Evolutionary conservation across 1,140 invertebrate species (phyloP).

Genomic region (Amyelois transitella): DNA sequence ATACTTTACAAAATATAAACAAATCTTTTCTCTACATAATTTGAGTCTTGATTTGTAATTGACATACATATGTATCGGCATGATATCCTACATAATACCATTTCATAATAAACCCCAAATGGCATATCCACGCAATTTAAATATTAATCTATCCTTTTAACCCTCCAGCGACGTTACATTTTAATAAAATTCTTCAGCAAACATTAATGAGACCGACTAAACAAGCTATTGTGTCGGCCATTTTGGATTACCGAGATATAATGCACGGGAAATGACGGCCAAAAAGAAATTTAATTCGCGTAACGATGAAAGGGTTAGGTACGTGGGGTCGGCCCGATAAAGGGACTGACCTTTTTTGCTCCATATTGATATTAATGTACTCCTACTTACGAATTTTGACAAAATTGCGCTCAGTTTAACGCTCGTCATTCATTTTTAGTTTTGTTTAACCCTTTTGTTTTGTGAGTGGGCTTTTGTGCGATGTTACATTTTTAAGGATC

Average conservation of each 20-base stretch:
- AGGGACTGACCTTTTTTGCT: constrained; percentile 62
- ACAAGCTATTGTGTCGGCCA: constrained; percentile 54
- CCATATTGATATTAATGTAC: constrained; percentile 73
- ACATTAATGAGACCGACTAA: constrained; percentile 63
- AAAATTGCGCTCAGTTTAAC: constrained; percentile 49
- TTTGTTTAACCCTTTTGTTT: constrained; percentile 1
- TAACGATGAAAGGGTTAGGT: constrained; percentile 72
- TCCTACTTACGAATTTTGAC: constrained; percentile 68
- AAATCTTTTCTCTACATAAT: too few relatives aligned
- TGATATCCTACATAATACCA: too few relatives aligned
- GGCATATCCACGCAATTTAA: constrained; percentile 1
- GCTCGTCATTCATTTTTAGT: constrained; percentile 18
- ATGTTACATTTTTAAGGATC: background rate
- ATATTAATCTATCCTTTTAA: constrained; percentile 23
- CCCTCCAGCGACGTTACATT: constrained; percentile 63
- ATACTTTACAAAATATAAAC: too few relatives aligned
- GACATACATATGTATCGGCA: too few relatives aligned
- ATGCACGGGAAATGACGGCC: constrained; percentile 72
- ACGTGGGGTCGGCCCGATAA: constrained; percentile 59
- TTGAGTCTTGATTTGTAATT: too few relatives aligned
- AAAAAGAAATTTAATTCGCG: constrained; percentile 74
- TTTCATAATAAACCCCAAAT: background rate
- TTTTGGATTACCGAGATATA: constrained; percentile 60
- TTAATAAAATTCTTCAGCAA: constrained; percentile 71
- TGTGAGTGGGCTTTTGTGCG: background rate